A percentile compares a stretch with the other conserved stretches of the same genome.
phyloP scores from a whole-genome alignment of 2,888 invertebrate genomes.

The Protonemura montana region DNA sequence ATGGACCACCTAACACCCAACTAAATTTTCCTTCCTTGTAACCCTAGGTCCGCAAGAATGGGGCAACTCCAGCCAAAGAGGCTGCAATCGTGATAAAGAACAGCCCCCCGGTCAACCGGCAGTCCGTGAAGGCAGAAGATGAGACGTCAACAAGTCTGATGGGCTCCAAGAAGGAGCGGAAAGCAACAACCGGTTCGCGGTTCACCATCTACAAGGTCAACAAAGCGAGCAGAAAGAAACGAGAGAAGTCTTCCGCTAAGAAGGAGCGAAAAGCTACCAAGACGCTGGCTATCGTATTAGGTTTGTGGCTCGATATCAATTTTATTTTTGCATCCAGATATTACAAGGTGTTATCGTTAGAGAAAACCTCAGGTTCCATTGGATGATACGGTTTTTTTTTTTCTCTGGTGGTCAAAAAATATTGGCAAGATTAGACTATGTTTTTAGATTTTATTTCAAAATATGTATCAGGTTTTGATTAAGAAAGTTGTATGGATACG shows the following conservation, averaged over 20 bases:
- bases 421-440: too few relatives aligned
- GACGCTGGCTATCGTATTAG: conserved; percentile 96
- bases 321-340: too few relatives aligned
- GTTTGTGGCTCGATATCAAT: conserved; percentile 65
- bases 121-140: conserved; percentile 45
- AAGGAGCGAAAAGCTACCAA: conserved; percentile 98
- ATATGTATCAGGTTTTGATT: too few relatives aligned
- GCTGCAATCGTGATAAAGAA: conserved; percentile 42
- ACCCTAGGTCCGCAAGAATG: conserved; percentile 46
- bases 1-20: too few relatives aligned
- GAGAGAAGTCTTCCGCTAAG: conserved; percentile 91
- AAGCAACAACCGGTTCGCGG: conserved; percentile 70
- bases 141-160: conserved; percentile 56
- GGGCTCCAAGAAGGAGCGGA: conserved; percentile 73
- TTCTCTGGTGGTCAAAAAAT: too few relatives aligned
- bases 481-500: too few relatives aligned
- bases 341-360: too few relatives aligned
- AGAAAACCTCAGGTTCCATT: too few relatives aligned
- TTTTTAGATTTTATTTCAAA: too few relatives aligned
- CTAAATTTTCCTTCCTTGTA: not conserved
- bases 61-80: conserved; percentile 45
- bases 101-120: not conserved
- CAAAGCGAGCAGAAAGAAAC: conserved; percentile 93
- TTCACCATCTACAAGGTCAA: conserved; percentile 91
- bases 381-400: too few relatives aligned